A percentile compares a stretch with the other conserved stretches of the same genome.
These are phyloP conservation scores for Liparis tanakae DNA, from an alignment of 2,797 vertebrate genomes.

Conservation along the genomic window DNA sequence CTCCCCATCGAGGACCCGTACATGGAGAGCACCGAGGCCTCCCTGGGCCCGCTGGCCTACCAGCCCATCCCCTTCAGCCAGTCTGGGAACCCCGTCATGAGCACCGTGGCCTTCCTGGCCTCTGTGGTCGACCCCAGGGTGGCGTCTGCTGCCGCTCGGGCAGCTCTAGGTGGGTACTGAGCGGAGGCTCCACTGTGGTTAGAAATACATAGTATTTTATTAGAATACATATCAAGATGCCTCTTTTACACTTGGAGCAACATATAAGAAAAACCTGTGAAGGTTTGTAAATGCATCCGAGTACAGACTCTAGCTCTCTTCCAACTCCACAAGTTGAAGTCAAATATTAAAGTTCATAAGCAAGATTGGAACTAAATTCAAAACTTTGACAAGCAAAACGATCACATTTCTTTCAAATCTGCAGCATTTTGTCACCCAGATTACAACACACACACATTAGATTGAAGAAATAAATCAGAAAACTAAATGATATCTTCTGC, in stretches of 20 bases:
- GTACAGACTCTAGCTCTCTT: background rate
- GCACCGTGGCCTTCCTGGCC: constrained; percentile 96
- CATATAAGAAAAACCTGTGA: no score
- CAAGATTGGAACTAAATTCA: no score
- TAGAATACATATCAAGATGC: no score
- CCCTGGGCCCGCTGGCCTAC: constrained; percentile 94
- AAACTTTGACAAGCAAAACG: no score
- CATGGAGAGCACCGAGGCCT: constrained; percentile 90
- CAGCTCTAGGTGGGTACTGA: constrained; percentile 87
- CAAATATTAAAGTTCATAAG: no score
- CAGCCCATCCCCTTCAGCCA: constrained; percentile 98
- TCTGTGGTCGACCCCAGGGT: constrained; percentile 96
- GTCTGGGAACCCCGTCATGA: constrained; percentile 98
- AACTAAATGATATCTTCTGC: background rate
- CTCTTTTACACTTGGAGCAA: no score
- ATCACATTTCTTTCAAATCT: no score
- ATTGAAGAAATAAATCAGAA: background rate
- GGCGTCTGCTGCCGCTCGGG: constrained; percentile 93
- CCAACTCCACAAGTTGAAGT: no score
- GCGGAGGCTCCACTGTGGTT: no score
- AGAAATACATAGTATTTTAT: no score
- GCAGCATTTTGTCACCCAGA: background rate
- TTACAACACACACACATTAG: background rate
- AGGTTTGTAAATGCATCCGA: no score
- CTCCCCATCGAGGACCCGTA: constrained; percentile 97